Conservation (phyloP, 2,797 vertebrate species). For the Enteromius mattozi region DNA sequence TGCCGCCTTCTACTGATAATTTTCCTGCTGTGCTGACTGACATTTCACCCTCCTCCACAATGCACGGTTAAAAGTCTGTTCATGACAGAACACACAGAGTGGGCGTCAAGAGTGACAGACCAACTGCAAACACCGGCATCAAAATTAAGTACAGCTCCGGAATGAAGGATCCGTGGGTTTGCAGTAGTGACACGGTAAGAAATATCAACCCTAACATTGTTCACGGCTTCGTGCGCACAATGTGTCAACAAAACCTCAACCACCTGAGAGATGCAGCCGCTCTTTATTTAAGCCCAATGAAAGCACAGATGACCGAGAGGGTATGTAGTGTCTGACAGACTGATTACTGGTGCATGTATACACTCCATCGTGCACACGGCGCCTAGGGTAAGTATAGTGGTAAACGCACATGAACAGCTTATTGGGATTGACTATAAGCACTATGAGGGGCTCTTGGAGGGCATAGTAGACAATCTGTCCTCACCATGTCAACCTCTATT, state of each 20-base stretch:
- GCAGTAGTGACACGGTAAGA: not conserved
- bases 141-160: constrained; percentile 23
- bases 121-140: constrained; percentile 44
- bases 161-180: constrained; percentile 25
- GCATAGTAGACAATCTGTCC: constrained; percentile 8
- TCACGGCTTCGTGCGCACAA: not conserved
- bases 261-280: constrained; percentile 11
- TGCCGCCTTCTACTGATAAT: constrained; percentile 46
- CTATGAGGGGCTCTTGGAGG: constrained; percentile 29
- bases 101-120: constrained; percentile 50
- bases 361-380: not conserved
- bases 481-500: constrained; percentile 27
- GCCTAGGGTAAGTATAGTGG: constrained; percentile 14
- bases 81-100: constrained; percentile 77
- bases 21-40: constrained; percentile 61
- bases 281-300: constrained; percentile 30
- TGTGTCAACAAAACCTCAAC: constrained; percentile 20
- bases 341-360: constrained; percentile 32
- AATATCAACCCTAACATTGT: constrained; percentile 43
- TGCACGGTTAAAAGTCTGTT: constrained; percentile 70
- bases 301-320: constrained; percentile 13
- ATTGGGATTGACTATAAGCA: constrained; percentile 30
- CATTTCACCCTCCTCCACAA: constrained; percentile 54
- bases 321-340: constrained; percentile 16
- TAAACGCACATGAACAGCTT: constrained; percentile 5